Conservation (phyloP, 2,113 vertebrate species). For the Urocolius indicus region DNA sequence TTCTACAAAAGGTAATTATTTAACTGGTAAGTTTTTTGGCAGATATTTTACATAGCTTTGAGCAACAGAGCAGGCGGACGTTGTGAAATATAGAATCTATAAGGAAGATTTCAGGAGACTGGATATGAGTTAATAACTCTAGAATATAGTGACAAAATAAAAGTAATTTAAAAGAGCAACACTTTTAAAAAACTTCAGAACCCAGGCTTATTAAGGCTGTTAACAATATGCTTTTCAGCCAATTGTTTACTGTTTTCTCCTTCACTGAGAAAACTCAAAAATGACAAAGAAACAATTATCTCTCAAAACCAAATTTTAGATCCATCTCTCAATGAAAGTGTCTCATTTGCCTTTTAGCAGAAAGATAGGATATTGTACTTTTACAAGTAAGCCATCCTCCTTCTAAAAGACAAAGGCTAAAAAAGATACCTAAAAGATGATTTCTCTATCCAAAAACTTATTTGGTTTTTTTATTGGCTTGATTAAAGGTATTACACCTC, state of each 20-base stretch:
- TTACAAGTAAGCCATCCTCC: not conserved
- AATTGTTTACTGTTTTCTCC: not conserved
- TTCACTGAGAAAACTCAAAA: not conserved
- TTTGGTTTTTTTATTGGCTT: not conserved
- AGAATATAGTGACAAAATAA: not conserved
- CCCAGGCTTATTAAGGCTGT: not conserved
- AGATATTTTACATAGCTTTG: not conserved
- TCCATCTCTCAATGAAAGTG: not conserved
- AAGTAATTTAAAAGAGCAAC: not conserved
- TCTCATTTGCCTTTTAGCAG: not conserved
- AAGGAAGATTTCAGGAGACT: not conserved
- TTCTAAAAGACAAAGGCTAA: not conserved
- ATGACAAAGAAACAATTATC: not conserved
- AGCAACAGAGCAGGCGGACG: not conserved
- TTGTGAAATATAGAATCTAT: not conserved
- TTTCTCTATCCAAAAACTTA: not conserved
- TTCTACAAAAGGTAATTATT: not conserved
- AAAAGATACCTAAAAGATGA: not conserved
- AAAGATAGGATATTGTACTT: not conserved
- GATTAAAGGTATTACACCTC: not conserved
- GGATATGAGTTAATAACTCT: not conserved
- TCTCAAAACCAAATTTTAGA: not conserved
- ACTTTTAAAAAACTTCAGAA: not conserved
- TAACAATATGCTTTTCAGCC: not conserved
- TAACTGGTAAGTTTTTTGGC: not conserved